A percentile compares a stretch with the other conserved stretches of the same genome.
Evolutionary conservation across 37 sponge, comb jelly and placozoan species (phyloP).

Genomic region (Halichondria panicea): DNA sequence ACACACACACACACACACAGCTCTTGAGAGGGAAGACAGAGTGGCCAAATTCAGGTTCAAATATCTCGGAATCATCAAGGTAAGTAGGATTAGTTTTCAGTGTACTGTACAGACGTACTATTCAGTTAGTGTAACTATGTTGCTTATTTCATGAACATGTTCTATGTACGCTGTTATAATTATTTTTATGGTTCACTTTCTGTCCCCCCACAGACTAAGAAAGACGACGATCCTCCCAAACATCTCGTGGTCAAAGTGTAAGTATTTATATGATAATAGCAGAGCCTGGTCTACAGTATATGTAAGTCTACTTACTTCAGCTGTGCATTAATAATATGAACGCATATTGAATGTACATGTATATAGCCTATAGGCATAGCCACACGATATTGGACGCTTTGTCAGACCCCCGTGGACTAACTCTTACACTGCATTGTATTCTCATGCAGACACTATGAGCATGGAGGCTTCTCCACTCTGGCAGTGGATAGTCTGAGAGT

Average conservation of each 20-base stretch:
- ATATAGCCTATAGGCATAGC: too few species aligned
- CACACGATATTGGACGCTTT: too few species aligned
- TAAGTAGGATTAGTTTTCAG: neutral
- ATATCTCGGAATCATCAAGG: constrained; percentile 76
- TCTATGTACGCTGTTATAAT: too few species aligned
- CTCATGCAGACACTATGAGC: constrained; percentile 53
- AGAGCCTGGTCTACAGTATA: too few species aligned
- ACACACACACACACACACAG: constrained; percentile 14
- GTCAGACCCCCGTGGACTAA: neutral
- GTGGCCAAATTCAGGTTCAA: constrained; percentile 77
- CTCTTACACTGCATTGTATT: neutral
- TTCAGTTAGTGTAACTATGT: neutral
- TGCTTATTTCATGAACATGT: too few species aligned
- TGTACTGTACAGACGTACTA: neutral
- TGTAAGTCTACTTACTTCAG: too few species aligned
- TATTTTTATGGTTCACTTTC: neutral
- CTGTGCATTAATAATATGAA: too few species aligned
- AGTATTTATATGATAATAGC: too few species aligned
- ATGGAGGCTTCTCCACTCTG: constrained; percentile 74
- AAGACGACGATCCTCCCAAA: constrained; percentile 3
- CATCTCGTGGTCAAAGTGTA: constrained; percentile 67
- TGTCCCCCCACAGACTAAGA: neutral
- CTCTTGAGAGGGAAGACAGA: constrained; percentile 62
- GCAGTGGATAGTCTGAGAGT: constrained; percentile 42
- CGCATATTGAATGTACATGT: too few species aligned